phyloP scores from a whole-genome alignment of 2,888 invertebrate genomes.

The Sabatieria punctata region DNA sequence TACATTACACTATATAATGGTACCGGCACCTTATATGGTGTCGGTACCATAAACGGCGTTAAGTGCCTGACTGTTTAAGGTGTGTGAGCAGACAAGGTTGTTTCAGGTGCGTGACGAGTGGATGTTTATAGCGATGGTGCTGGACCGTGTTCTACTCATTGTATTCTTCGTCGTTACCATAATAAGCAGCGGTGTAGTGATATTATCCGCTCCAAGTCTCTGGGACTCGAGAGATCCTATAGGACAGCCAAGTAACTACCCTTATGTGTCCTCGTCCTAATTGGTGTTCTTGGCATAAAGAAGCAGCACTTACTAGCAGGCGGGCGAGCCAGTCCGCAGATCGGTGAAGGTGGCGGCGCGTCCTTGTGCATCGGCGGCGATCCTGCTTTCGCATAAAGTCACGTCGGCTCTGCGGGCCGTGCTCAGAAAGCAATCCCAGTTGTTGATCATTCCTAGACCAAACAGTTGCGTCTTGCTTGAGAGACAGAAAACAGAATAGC shows the following conservation, averaged over 20 bases:
- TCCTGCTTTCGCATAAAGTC: conserved; percentile 15
- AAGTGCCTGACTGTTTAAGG: too few species aligned
- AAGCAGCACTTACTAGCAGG: conserved; percentile 17
- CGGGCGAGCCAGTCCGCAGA: conserved; percentile 7
- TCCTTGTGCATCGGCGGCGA: conserved; percentile 11
- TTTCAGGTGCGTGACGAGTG: background rate
- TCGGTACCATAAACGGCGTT: too few species aligned
- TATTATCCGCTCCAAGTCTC: background rate
- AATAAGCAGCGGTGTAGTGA: background rate
- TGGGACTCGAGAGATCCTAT: too few species aligned
- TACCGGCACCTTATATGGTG: too few species aligned
- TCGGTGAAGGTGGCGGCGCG: conserved; percentile 11
- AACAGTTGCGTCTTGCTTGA: background rate
- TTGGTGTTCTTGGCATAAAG: too few species aligned
- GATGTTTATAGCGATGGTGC: background rate
- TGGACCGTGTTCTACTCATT: background rate
- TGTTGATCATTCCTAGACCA: conserved; percentile 15
- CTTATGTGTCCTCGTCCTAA: too few species aligned
- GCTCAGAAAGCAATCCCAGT: conserved; percentile 18
- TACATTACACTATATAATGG: too few species aligned
- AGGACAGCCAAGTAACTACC: too few species aligned
- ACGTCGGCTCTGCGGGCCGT: conserved; percentile 16
- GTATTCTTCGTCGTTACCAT: background rate
- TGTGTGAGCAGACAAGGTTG: too few species aligned
- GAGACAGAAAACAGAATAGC: background rate